Conservation (phyloP, 2,888 invertebrate species). For the Eurytoma adleriae region DNA sequence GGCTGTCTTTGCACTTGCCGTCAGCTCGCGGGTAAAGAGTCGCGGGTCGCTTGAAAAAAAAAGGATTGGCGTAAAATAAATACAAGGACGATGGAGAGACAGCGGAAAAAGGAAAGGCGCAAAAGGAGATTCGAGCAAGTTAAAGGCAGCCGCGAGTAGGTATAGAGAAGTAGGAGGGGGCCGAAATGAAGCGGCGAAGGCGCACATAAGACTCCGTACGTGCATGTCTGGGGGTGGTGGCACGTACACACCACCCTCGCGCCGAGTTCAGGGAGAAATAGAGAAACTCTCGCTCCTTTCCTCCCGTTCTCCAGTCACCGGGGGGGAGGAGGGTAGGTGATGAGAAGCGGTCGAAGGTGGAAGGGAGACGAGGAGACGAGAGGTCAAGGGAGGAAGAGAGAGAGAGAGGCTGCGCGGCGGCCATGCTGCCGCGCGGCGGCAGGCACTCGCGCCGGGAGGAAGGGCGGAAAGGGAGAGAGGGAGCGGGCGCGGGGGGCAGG, state of each 20-base stretch:
- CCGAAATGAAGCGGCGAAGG: slow-evolving; percentile 57
- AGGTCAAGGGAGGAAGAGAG: slow-evolving; percentile 52
- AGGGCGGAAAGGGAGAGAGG: slow-evolving; percentile 63
- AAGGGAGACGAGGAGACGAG: slow-evolving; percentile 35
- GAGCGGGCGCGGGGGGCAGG: slow-evolving; percentile 60
- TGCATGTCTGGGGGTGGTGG: slow-evolving; percentile 60
- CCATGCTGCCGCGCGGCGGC: slow-evolving; percentile 73
- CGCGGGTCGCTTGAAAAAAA: no score
- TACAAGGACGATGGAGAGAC: no score
- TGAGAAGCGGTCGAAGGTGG: slow-evolving; percentile 55
- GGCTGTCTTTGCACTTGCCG: no score
- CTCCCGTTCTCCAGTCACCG: background rate
- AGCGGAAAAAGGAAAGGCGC: slow-evolving; percentile 21
- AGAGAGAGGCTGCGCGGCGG: slow-evolving; percentile 70
- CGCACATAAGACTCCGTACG: slow-evolving; percentile 58
- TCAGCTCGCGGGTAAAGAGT: no score
- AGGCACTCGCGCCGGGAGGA: slow-evolving; percentile 62
- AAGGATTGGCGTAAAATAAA: no score
- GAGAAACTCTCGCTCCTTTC: slow-evolving; percentile 18
- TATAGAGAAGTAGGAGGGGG: slow-evolving; percentile 36
- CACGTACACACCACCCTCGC: slow-evolving; percentile 45
- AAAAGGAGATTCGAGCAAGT: slow-evolving; percentile 24
- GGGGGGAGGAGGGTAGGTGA: background rate
- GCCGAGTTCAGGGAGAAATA: slow-evolving; percentile 14
- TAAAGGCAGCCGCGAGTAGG: slow-evolving; percentile 2